Evolutionary conservation across 2,888 invertebrate species (phyloP), one percentile per base, ranked within the genome.

Genomic region (Aleiodes alternator): DNA sequence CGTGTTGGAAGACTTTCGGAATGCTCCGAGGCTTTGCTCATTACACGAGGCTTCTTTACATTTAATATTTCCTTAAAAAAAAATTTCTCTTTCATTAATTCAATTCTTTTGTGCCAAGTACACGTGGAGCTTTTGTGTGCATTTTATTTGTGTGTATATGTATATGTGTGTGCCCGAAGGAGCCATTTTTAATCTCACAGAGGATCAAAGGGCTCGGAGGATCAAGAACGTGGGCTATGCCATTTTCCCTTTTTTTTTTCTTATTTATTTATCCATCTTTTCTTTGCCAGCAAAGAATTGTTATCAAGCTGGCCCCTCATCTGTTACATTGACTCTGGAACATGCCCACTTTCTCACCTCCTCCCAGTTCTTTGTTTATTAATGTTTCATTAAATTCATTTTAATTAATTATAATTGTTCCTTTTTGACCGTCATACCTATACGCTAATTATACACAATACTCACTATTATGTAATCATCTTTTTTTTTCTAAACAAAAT

Each of bases 361-460:
- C 73, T 66, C 69, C 43, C 23, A 76, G 75, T 50, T 61, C 78
- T 69, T 75, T 72, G 72, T 72, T 61, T 23, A n/a, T 38, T 29
- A 34, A 56, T 16, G 23, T 57, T 31, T 61, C 38, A 14, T 31
- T 68, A 57, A 68, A 57, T 70, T 61, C 55, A 50, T 14, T 51
- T 51, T 56, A 9, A 14, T 73, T 8, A 50, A 48, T 66, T 66
- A 53, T 31, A 68, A n/a, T 43, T 53, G 64, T 74, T 76, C 23
- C 14, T 66, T 66, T 78, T 81, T 80, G 82, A 83, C 84, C 85
- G 83, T 79, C 82, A 81, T 84, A 82, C 78, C 81, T 82, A 79
- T 79, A 81, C 82, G 78, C 78, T 81, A 82, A 85, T 81, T 83
- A 83, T 81, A 82, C 83, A 84, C 83, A 84, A 83, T 85, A 80